Evolutionary conservation across 2,797 vertebrate species (phyloP).

Genomic region (Amblyraja radiata): DNA sequence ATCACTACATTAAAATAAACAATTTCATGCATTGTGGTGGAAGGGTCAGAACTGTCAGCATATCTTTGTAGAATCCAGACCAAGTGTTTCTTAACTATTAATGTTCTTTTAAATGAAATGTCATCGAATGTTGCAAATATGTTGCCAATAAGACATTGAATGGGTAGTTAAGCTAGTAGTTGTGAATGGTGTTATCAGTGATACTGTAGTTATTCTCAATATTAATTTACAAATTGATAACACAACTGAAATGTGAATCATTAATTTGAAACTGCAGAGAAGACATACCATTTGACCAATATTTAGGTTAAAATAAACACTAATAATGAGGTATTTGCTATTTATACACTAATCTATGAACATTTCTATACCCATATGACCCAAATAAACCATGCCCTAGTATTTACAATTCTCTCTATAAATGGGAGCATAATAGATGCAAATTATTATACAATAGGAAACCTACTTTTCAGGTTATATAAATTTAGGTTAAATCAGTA

Average conservation of each 20-base stretch:
- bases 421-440: neutral
- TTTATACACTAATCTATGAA: neutral
- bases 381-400: too few species aligned
- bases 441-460: neutral
- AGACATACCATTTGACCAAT: neutral
- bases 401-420: neutral
- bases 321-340: neutral
- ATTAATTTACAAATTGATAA: neutral
- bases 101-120: neutral
- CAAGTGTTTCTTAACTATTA: neutral
- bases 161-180: neutral
- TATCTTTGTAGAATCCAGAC: too few species aligned
- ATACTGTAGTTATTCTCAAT: neutral
- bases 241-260: neutral
- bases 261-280: neutral
- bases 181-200: neutral
- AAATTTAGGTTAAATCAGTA: neutral
- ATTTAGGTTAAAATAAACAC: neutral
- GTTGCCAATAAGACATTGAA: neutral
- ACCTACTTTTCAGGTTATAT: neutral
- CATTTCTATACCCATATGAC: neutral
- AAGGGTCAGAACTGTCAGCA: too few species aligned
- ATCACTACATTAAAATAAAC: too few species aligned
- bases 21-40: too few species aligned
- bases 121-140: neutral